Conservation (phyloP, 2,888 invertebrate species). For the Chouioia cunea region DNA sequence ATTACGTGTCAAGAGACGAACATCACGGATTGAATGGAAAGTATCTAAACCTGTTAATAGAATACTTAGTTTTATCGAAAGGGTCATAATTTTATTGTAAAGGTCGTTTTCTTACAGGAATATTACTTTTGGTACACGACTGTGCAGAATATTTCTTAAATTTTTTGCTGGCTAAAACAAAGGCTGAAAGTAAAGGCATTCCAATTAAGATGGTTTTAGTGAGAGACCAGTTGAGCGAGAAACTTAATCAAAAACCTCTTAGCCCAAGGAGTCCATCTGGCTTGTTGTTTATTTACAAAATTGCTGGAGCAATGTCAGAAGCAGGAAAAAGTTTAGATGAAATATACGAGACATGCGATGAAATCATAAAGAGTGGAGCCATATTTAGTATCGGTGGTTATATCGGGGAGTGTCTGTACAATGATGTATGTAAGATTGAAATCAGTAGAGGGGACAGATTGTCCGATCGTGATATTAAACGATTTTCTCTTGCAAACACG, state of each 20-base stretch:
- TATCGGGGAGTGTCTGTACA: conserved; percentile 31
- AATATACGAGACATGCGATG: conserved; percentile 70
- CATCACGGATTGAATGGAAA: conserved; percentile 18
- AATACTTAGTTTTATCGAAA: no score
- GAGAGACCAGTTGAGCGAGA: conserved; percentile 73
- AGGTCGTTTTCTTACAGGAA: conserved; percentile 68
- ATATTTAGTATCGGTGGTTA: conserved; percentile 49
- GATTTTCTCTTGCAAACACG: conserved; percentile 18
- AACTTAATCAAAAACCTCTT: conserved; percentile 49
- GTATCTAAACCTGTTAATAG: not conserved
- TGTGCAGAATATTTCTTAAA: conserved; percentile 81
- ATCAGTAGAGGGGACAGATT: conserved; percentile 39
- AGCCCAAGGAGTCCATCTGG: conserved; percentile 71
- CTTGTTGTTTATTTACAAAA: conserved; percentile 72
- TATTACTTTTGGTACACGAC: conserved; percentile 78
- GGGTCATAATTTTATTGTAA: no score
- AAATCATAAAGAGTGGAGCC: conserved; percentile 45
- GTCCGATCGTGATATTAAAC: conserved; percentile 32
- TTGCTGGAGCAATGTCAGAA: conserved; percentile 83
- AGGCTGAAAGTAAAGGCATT: conserved; percentile 75
- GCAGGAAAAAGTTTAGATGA: conserved; percentile 72
- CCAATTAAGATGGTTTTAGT: conserved; percentile 73
- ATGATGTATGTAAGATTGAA: conserved; percentile 18
- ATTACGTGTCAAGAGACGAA: conserved; percentile 46
- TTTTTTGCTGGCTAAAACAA: conserved; percentile 82